These are phyloP conservation scores for Leiothrix lutea DNA, from an alignment of 2,113 vertebrate genomes.

Conservation along the genomic window DNA sequence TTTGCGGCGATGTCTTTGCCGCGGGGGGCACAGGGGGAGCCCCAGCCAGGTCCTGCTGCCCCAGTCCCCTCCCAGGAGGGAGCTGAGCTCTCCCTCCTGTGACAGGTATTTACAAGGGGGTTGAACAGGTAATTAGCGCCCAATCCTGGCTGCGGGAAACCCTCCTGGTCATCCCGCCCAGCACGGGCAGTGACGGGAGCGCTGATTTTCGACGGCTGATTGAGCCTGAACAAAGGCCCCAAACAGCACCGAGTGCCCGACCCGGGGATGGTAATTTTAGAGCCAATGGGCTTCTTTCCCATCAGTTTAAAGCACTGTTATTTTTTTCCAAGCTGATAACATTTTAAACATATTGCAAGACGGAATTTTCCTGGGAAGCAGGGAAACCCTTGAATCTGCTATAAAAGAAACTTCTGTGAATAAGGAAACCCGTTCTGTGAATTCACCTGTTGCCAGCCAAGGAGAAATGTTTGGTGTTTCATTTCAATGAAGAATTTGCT, in stretches of 20 bases:
- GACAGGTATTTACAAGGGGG: slow-evolving; percentile 65
- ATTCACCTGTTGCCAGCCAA: slow-evolving; percentile 45
- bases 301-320: slow-evolving; percentile 65
- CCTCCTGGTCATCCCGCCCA: slow-evolving; percentile 83
- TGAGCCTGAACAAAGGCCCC: slow-evolving; percentile 87
- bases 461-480: slow-evolving; percentile 47
- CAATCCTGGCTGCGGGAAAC: slow-evolving; percentile 77
- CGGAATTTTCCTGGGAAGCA: background rate
- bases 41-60: rapidly evolving
- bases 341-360: slow-evolving; percentile 49
- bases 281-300: slow-evolving; percentile 82
- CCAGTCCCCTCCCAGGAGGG: background rate
- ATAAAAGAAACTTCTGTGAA: slow-evolving; percentile 12
- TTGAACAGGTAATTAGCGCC: slow-evolving; percentile 75
- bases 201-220: slow-evolving; percentile 89
- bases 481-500: slow-evolving; percentile 13
- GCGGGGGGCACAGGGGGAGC: background rate
- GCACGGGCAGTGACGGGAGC: slow-evolving; percentile 84
- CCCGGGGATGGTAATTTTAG: slow-evolving; percentile 83
- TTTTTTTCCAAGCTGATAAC: slow-evolving; percentile 57
- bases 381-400: background rate
- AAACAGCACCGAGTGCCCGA: slow-evolving; percentile 80
- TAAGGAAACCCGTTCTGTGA: background rate
- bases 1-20: background rate
- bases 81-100: background rate